Percentiles rank a stretch among this genome's conserved stretches.
These are phyloP conservation scores for Ornithoptera priamus DNA, from an alignment of 2,888 invertebrate genomes.

Conservation along the genomic window DNA sequence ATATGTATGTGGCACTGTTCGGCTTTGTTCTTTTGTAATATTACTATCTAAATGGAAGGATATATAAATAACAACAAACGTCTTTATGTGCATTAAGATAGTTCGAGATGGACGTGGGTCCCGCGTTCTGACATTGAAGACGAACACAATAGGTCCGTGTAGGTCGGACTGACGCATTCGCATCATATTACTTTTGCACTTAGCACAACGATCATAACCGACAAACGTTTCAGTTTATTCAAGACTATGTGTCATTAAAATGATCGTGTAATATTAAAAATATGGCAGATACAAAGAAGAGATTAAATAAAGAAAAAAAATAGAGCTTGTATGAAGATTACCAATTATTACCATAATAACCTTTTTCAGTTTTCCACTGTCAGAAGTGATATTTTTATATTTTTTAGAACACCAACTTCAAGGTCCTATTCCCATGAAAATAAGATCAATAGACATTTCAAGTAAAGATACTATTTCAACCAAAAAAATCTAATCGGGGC, in stretches of 20 bases:
- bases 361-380: too few relatives aligned
- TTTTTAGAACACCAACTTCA: too few relatives aligned
- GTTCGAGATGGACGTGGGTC: slow-evolving; percentile 21
- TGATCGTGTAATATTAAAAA: neutral
- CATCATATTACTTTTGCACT: slow-evolving; percentile 25
- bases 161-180: slow-evolving; percentile 21
- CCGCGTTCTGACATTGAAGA: slow-evolving; percentile 15
- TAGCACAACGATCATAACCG: slow-evolving; percentile 12
- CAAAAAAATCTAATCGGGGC: too few relatives aligned
- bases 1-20: neutral
- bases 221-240: neutral
- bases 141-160: slow-evolving; percentile 25
- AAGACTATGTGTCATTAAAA: neutral
- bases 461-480: too few relatives aligned
- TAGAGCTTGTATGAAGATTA: too few relatives aligned
- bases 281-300: neutral
- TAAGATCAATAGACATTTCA: too few relatives aligned
- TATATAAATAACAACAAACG: slow-evolving; percentile 1
- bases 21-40: neutral
- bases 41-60: neutral
- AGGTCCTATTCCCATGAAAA: too few relatives aligned
- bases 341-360: too few relatives aligned
- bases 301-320: too few relatives aligned
- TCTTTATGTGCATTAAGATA: slow-evolving; percentile 4
- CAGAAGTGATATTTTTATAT: too few relatives aligned